Conservation (phyloP, 2,797 vertebrate genomes). For the Galagoides demidoff region DNA sequence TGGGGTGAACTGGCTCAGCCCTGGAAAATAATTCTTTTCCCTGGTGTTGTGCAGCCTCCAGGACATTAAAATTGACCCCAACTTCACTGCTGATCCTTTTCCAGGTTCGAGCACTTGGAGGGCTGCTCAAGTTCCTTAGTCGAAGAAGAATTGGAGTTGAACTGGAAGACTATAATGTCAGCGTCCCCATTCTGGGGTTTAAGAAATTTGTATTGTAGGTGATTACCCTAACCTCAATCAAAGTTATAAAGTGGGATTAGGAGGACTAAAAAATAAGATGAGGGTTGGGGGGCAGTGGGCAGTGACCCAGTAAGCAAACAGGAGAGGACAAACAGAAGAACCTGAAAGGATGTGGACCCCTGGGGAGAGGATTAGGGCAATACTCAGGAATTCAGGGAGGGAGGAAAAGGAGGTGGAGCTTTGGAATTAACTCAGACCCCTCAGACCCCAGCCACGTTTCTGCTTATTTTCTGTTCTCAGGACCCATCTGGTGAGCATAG, state of each 20-base stretch:
- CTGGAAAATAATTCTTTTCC: slow-evolving; percentile 44
- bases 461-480: slow-evolving; percentile 83
- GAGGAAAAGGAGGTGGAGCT: neutral
- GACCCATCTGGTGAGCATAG: slow-evolving; percentile 90
- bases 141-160: slow-evolving; percentile 95
- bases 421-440: neutral
- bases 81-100: neutral
- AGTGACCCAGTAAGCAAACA: neutral
- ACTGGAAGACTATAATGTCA: slow-evolving; percentile 92
- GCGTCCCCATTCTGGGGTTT: slow-evolving; percentile 94
- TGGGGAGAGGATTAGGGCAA: neutral
- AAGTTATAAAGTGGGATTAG: slow-evolving; percentile 49
- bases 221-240: slow-evolving; percentile 38
- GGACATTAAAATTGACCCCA: neutral
- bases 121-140: slow-evolving; percentile 95
- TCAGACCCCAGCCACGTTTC: neutral
- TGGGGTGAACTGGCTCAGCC: neutral
- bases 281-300: too few relatives aligned
- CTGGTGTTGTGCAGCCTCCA: neutral
- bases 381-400: neutral
- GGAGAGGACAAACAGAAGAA: neutral
- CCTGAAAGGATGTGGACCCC: neutral
- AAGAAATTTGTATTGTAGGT: slow-evolving; percentile 91
- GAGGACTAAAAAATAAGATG: slow-evolving; percentile 3
- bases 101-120: slow-evolving; percentile 94